These are phyloP conservation scores for Antennarius maculatus DNA, from an alignment of 2,797 vertebrate species.

Conservation along the genomic window DNA sequence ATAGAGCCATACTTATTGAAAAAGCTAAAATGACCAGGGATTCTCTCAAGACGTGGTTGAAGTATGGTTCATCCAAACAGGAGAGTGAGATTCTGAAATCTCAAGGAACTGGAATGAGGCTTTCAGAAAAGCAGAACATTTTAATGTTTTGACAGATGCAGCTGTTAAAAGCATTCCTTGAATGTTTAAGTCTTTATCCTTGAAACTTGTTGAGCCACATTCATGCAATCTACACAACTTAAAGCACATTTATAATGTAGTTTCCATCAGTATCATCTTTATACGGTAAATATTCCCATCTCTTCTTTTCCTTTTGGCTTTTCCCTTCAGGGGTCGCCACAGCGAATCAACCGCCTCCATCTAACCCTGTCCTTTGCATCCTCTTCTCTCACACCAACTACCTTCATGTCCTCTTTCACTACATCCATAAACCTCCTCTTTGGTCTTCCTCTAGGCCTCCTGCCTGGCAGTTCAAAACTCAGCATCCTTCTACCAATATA, in stretches of 20 bases:
- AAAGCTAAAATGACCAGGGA: conserved; percentile 58
- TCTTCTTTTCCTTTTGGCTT: no score
- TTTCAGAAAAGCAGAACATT: conserved; percentile 28
- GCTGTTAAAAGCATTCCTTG: conserved; percentile 55
- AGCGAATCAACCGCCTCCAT: no score
- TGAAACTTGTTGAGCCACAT: conserved; percentile 65
- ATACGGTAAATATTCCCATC: conserved; percentile 84
- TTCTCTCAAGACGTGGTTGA: conserved; percentile 39
- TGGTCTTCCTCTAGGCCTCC: no score
- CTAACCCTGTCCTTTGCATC: no score
- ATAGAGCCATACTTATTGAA: conserved; percentile 78
- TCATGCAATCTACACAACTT: conserved; percentile 60
- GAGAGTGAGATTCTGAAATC: conserved; percentile 21
- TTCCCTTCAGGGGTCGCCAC: no score
- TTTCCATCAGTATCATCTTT: conserved; percentile 82
- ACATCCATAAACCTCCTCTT: no score
- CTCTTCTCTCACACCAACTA: no score
- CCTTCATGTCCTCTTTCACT: no score
- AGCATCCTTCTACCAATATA: no score
- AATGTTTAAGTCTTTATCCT: conserved; percentile 72
- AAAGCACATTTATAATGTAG: conserved; percentile 76
- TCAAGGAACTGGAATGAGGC: conserved; percentile 23
- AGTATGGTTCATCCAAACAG: conserved; percentile 41
- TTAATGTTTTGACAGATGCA: conserved; percentile 32
- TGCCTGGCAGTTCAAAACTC: no score